Base-by-base conservation (phyloP, 2,888 invertebrate genomes). In the Cepaea hortensis region DNA sequence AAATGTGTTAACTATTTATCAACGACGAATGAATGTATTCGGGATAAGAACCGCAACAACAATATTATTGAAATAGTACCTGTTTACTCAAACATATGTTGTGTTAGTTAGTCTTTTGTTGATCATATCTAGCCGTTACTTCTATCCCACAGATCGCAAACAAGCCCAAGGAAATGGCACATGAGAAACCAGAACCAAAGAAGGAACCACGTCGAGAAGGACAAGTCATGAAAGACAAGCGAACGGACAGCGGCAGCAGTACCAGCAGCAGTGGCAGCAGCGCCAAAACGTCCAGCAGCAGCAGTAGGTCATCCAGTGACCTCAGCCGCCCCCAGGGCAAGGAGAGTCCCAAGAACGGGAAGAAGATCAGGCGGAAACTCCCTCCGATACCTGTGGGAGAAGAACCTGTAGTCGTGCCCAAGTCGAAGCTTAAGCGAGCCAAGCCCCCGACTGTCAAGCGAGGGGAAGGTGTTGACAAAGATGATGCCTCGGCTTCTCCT, bases 341-440 rank as follows among this genome's bases (percentile, higher is more conserved):
- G 73, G 85, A 85, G 79, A 50, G 79, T 61, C 46, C 82, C 65
- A 88, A 88, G 50, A 86, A 88, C 50, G 85, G 87, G 11, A 88
- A 88, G 73, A 88, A 88, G 79, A 81, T 92, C 20, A 83, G 93
- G 55, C 87, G 93, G 7, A 93, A 92, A 85, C 89, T 93, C 23
- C 93, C 93, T 15, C 91, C 92, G 11, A 91, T 93, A 72, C 93
- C 93, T 0, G 89, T 91, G 9, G 92, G 91, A 50, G 92, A 92
- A 76, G 91, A 91, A 79, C 89, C 90, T 20, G 88, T 88, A 18
- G 81, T 89, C 48, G 85, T 88, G 3, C 88, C 89, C 15, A 90
- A 90, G 79, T 84, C 88, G 23, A 89, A 88, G 73, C 15, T 72
- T 35, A 86, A 84, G 61, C 72, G 84, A 18, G 65, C 86, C 55